Evolutionary conservation across 2,888 invertebrate species (phyloP).

Genomic region (Drosophila hamatofila): DNA sequence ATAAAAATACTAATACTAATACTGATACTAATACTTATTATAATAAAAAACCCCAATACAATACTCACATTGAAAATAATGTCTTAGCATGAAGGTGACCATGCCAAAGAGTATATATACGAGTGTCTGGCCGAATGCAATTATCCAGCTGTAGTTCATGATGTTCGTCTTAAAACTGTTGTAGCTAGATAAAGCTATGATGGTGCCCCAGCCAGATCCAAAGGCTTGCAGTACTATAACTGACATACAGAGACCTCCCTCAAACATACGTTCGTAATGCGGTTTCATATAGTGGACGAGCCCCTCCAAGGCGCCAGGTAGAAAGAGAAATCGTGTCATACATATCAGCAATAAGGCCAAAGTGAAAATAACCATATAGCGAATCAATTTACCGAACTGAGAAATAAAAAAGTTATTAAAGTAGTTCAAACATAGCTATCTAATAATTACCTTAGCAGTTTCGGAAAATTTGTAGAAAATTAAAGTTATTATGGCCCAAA

Average conservation of each 20-base stretch:
- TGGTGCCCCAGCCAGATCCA: slow-evolving; percentile 93
- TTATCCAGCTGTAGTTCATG: slow-evolving; percentile 84
- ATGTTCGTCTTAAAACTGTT: slow-evolving; percentile 91
- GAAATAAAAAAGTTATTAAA: background rate
- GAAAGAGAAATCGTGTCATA: slow-evolving; percentile 69
- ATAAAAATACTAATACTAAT: background rate
- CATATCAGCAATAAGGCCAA: slow-evolving; percentile 63
- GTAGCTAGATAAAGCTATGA: slow-evolving; percentile 93
- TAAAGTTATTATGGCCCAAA: slow-evolving; percentile 68
- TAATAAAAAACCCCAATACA: background rate
- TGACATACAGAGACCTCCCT: slow-evolving; percentile 40
- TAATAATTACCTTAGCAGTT: slow-evolving; percentile 55
- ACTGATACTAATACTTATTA: background rate
- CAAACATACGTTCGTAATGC: background rate
- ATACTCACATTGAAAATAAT: slow-evolving; percentile 85
- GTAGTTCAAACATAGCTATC: background rate
- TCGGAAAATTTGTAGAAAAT: slow-evolving; percentile 71
- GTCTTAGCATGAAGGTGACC: slow-evolving; percentile 89
- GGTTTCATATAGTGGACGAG: slow-evolving; percentile 49
- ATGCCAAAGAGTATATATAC: slow-evolving; percentile 86
- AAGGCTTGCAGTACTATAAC: slow-evolving; percentile 89
- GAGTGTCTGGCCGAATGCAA: slow-evolving; percentile 71
- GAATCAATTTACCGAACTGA: slow-evolving; percentile 76
- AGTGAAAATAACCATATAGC: slow-evolving; percentile 62
- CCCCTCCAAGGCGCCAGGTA: slow-evolving; percentile 68